Percentiles rank a stretch among this genome's conserved stretches.
phyloP scores from a whole-genome alignment of 1,140 invertebrate genomes.

The Scaptomyza montana region DNA sequence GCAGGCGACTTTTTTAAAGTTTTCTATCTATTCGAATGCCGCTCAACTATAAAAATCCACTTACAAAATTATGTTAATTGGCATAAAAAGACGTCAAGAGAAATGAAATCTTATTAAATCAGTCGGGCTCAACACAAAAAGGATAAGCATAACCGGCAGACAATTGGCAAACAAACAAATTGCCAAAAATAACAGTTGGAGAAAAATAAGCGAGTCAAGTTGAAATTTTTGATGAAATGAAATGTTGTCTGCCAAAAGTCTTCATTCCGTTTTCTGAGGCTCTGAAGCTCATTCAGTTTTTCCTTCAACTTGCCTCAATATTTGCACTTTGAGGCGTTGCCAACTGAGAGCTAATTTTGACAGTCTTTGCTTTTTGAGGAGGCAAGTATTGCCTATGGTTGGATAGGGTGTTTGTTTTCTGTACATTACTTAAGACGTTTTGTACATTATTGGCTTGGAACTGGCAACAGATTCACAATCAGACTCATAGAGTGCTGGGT shows the following conservation, averaged over 20 bases:
- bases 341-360: conserved; percentile 68
- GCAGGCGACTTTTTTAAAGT: conserved; percentile 44
- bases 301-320: conserved; percentile 57
- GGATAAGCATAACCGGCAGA: conserved; percentile 68
- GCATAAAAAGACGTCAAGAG: conserved; percentile 35
- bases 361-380: conserved; percentile 29
- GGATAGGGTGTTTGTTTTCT: conserved; percentile 18
- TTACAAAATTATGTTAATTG: conserved; percentile 75
- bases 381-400: not conserved
- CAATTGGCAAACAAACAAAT: conserved; percentile 78
- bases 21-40: conserved; percentile 50
- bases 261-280: conserved; percentile 1
- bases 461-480: conserved; percentile 36
- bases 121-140: conserved; percentile 38
- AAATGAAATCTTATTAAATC: conserved; percentile 73
- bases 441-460: conserved; percentile 62
- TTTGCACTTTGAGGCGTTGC: conserved; percentile 72
- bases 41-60: conserved; percentile 69
- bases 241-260: conserved; percentile 45
- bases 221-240: conserved; percentile 55
- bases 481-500: conserved; percentile 62
- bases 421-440: conserved; percentile 45
- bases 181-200: conserved; percentile 67
- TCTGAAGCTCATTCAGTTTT: conserved; percentile 17
- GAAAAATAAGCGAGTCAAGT: conserved; percentile 46